These are phyloP conservation scores for Drosophila tristis DNA, from an alignment of 1,140 invertebrate genomes.

Conservation along the genomic window DNA sequence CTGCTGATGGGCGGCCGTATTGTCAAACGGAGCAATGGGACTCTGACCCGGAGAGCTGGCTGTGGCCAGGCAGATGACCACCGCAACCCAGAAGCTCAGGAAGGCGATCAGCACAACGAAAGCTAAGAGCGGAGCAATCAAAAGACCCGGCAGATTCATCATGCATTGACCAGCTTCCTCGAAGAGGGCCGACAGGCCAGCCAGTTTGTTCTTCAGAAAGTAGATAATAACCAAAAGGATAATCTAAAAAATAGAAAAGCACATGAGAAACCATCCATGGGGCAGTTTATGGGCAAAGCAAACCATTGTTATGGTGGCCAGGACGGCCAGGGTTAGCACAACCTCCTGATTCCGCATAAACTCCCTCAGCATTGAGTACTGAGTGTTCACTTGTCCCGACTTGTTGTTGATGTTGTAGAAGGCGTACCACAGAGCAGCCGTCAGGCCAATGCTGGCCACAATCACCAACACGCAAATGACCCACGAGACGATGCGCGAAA, in stretches of 20 bases:
- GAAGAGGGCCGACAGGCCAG: constrained; percentile 92
- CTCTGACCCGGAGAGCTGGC: constrained; percentile 85
- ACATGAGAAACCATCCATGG: constrained; percentile 4
- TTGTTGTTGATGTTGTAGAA: constrained; percentile 91
- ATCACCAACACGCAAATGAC: constrained; percentile 92
- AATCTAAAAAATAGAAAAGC: constrained; percentile 86
- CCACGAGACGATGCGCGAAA: constrained; percentile 93
- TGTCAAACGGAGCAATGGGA: constrained; percentile 76
- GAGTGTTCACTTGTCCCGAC: constrained; percentile 26
- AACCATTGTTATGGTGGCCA: constrained; percentile 91
- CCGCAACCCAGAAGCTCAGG: constrained; percentile 93
- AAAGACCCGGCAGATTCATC: constrained; percentile 91
- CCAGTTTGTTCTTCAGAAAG: constrained; percentile 91
- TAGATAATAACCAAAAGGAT: constrained; percentile 92
- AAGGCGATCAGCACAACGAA: constrained; percentile 92
- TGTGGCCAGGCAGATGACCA: constrained; percentile 89
- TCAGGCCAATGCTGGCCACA: constrained; percentile 90
- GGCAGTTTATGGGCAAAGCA: not conserved
- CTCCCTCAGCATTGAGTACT: constrained; percentile 88
- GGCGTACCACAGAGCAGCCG: constrained; percentile 94
- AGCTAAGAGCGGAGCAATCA: constrained; percentile 94
- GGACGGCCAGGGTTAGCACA: constrained; percentile 92
- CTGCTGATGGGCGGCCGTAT: constrained; percentile 46
- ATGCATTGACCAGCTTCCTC: constrained; percentile 94
- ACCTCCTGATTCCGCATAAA: constrained; percentile 93